These are phyloP conservation scores for Brienomyrus brachyistius DNA, from an alignment of 2,113 vertebrate species.

Conservation along the genomic window DNA sequence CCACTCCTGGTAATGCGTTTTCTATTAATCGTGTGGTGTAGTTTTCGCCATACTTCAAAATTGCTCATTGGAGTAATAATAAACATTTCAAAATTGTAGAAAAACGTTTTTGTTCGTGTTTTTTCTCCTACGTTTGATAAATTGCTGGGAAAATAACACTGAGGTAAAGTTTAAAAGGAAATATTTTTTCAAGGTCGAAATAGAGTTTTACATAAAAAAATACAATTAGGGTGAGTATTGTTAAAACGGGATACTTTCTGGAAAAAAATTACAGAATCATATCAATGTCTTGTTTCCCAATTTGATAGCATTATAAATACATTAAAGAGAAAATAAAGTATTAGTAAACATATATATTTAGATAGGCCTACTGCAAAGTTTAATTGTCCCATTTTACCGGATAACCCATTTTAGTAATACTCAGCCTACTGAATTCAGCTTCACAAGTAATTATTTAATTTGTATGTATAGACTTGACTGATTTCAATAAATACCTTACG, in stretches of 20 bases:
- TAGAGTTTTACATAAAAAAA: neutral
- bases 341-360: neutral
- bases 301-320: neutral
- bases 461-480: neutral
- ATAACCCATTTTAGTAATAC: too few relatives aligned
- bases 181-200: neutral
- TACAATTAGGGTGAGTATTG: neutral
- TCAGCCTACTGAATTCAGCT: too few relatives aligned
- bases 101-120: neutral
- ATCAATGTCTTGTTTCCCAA: neutral
- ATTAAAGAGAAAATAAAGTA: neutral
- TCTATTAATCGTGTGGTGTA: neutral
- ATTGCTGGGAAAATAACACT: neutral
- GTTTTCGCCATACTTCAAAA: neutral
- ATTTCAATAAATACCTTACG: neutral
- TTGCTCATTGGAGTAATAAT: neutral
- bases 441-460: too few relatives aligned
- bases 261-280: neutral
- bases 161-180: neutral
- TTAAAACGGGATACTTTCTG: neutral
- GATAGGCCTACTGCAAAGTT: too few relatives aligned
- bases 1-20: constrained; percentile 52
- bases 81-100: neutral
- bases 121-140: neutral
- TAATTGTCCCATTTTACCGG: too few relatives aligned